Conservation (phyloP, 2,797 vertebrate genomes). For the Eremophila alpestris region DNA sequence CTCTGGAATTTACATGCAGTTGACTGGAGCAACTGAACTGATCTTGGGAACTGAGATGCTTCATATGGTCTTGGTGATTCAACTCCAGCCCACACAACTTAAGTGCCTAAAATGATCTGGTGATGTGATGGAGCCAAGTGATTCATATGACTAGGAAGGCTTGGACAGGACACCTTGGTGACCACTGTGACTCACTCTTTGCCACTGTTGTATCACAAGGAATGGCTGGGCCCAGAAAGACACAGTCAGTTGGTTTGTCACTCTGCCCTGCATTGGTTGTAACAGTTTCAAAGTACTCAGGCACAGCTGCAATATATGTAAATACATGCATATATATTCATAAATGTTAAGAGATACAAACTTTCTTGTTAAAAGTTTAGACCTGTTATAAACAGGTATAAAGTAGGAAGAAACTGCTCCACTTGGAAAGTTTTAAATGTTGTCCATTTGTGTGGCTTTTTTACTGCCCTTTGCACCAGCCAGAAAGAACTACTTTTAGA, state of each 20-base stretch:
- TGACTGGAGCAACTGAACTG: background rate
- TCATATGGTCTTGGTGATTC: slow-evolving; percentile 16
- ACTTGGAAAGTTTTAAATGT: background rate
- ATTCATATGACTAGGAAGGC: background rate
- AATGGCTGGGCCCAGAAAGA: background rate
- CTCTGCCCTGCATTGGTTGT: background rate
- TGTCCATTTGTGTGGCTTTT: background rate
- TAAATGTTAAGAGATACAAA: background rate
- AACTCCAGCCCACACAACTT: slow-evolving; percentile 3
- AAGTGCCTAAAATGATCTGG: background rate
- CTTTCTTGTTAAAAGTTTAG: background rate
- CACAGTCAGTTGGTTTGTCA: background rate
- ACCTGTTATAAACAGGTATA: background rate
- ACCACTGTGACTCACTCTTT: slow-evolving; percentile 15
- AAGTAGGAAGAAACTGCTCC: background rate
- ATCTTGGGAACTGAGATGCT: background rate
- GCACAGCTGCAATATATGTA: background rate
- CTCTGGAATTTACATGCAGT: background rate
- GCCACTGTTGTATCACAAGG: background rate
- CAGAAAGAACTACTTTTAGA: background rate
- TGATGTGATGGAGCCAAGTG: background rate
- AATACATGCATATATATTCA: background rate
- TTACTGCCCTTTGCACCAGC: background rate
- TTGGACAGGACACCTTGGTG: background rate
- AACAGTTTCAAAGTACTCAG: background rate